phyloP scores from a whole-genome alignment of 1,140 invertebrate genomes.

The Cephus cinctus region DNA sequence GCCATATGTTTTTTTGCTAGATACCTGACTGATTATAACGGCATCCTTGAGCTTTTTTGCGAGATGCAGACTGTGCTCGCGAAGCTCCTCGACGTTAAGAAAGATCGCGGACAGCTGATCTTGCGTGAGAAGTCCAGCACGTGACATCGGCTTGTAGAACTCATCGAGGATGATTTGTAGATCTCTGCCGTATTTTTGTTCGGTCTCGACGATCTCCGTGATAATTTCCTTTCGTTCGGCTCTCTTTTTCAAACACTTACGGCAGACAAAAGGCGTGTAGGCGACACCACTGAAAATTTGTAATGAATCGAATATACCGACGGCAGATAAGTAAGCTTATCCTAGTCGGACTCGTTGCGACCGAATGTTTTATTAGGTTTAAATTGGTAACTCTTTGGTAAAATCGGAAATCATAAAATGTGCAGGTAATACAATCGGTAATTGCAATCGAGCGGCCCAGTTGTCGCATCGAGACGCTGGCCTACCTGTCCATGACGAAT shows the following conservation, averaged over 20 bases:
- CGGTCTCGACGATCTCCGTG: slow-evolving; percentile 93
- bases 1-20: no score
- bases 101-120: slow-evolving; percentile 88
- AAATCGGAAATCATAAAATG: no score
- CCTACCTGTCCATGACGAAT: slow-evolving; percentile 48
- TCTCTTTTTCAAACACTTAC: slow-evolving; percentile 83
- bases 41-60: slow-evolving; percentile 83
- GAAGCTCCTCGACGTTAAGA: slow-evolving; percentile 89
- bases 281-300: slow-evolving; percentile 67
- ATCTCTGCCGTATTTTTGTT: slow-evolving; percentile 92
- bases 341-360: no score
- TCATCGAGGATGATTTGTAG: slow-evolving; percentile 90
- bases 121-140: slow-evolving; percentile 78
- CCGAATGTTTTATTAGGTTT: no score
- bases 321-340: no score
- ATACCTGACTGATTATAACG: slow-evolving; percentile 74
- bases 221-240: slow-evolving; percentile 92
- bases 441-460: neutral
- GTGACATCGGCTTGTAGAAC: slow-evolving; percentile 90
- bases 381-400: no score
- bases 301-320: no score
- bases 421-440: neutral
- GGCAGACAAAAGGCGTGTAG: slow-evolving; percentile 79
- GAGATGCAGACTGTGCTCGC: slow-evolving; percentile 84
- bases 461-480: no score